Evolutionary conservation across 2,113 vertebrate genomes (phyloP).

Genomic region (Caracal caracal): DNA sequence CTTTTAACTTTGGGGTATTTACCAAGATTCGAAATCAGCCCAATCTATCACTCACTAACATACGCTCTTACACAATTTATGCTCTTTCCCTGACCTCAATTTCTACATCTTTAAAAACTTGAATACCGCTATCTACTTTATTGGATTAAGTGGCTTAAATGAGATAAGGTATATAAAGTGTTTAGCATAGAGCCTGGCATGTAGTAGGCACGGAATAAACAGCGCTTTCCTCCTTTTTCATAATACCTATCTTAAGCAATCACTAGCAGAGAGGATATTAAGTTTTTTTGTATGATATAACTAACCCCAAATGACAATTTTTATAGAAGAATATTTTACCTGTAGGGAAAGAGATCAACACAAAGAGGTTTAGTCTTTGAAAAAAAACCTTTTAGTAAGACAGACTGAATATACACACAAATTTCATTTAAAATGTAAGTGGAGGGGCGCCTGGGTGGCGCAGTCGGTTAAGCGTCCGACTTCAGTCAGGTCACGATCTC

Average conservation of each 20-base stretch:
- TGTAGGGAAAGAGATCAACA: not conserved
- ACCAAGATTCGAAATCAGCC: not conserved
- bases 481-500: too few relatives aligned
- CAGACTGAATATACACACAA: not conserved
- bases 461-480: too few relatives aligned
- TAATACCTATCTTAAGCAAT: not conserved
- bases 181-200: not conserved
- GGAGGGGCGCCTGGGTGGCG: too few relatives aligned
- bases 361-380: not conserved
- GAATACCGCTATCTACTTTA: not conserved
- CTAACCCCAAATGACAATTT: not conserved
- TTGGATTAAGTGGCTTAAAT: not conserved
- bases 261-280: not conserved
- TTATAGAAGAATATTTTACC: not conserved
- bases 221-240: not conserved
- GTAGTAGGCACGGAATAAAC: not conserved
- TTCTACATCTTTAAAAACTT: slow-evolving; percentile 16
- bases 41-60: not conserved
- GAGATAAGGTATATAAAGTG: not conserved
- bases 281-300: not conserved
- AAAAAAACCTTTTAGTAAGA: not conserved
- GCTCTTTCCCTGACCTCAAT: not conserved
- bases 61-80: not conserved
- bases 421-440: not conserved
- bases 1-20: not conserved